Base-by-base conservation (phyloP, 2,888 invertebrate species). In the Noctua comes region DNA sequence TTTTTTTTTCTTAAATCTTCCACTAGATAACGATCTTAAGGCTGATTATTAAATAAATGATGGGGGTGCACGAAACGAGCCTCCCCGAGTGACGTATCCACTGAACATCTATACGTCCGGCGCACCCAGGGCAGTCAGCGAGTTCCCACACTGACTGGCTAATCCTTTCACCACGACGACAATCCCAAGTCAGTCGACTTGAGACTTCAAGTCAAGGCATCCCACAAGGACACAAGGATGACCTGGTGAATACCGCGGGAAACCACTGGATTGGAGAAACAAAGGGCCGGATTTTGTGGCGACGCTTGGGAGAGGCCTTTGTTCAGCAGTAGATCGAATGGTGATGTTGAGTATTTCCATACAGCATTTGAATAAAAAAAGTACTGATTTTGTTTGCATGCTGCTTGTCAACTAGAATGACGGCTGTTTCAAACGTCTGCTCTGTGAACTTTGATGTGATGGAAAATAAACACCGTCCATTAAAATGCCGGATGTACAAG, bases 391-490 rank as follows among this genome's bases (percentile, higher is more conserved):
- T 46, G 27, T 48, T 27, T 27, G 46, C 11, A 21, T 46, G 21
- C 10, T 68, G 11, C 46, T 68, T 68, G 11, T 46, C 46, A 46
- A 3, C 27, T n/a, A 13, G 5, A 27, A 31, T 46, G 3, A 46
- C 46, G 27, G 10, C 21, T 0, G n/a, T 68, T 68, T 46, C n/a
- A 48, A 68, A 48, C 46, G 13, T 48, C 68, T 27, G 46, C 27
- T 27, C 68, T 21, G 11, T 13, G 46, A 21, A 31, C 46, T 27
- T 48, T 31, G 48, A 27, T 18, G 27, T 68, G 21, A 7, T 43
- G 16, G n/a, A 40, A 40, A n/a, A 66, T 66, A 43, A 66, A 66
- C 66, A 71, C 71, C 40, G 27, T 71, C 13, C 40, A 36, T 57
- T 71, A 40, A n/a, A 51, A 24, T 31, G 18, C 18, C 43, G 31